Conservation (phyloP, 1,140 invertebrate species). For the Mya arenaria region DNA sequence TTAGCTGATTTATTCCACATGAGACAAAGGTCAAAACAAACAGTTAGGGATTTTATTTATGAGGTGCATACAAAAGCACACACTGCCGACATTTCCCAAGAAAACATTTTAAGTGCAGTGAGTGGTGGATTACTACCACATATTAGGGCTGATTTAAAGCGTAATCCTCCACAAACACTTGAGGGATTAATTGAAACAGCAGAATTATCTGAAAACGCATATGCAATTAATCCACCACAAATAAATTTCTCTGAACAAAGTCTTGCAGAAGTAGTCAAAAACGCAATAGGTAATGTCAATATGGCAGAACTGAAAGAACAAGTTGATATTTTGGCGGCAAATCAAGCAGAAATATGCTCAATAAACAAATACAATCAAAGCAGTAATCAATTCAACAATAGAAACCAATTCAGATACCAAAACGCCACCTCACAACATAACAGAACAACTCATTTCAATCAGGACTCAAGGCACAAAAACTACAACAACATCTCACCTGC, state of each 20-base stretch:
- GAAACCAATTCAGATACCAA: no score
- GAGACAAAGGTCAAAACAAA: not conserved
- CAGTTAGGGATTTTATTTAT: not conserved
- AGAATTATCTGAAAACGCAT: constrained; percentile 20
- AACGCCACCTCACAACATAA: not conserved
- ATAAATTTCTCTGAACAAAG: not conserved
- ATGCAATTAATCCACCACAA: not conserved
- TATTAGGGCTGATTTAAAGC: constrained; percentile 6
- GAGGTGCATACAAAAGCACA: constrained; percentile 1
- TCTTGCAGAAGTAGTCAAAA: not conserved
- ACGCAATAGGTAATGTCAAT: not conserved
- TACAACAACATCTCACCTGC: not conserved
- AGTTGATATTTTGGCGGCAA: not conserved
- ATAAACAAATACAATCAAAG: no score
- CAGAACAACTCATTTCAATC: not conserved
- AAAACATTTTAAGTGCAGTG: constrained; percentile 1
- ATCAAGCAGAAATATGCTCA: not conserved
- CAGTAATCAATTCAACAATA: no score
- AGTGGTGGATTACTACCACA: not conserved
- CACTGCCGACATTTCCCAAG: not conserved
- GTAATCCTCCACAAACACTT: not conserved
- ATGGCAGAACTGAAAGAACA: not conserved
- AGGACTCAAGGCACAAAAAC: not conserved
- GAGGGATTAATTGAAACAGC: not conserved
- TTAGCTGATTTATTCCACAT: not conserved